Base-by-base conservation (phyloP, 2,888 invertebrate genomes). In the Cenopis cana region DNA sequence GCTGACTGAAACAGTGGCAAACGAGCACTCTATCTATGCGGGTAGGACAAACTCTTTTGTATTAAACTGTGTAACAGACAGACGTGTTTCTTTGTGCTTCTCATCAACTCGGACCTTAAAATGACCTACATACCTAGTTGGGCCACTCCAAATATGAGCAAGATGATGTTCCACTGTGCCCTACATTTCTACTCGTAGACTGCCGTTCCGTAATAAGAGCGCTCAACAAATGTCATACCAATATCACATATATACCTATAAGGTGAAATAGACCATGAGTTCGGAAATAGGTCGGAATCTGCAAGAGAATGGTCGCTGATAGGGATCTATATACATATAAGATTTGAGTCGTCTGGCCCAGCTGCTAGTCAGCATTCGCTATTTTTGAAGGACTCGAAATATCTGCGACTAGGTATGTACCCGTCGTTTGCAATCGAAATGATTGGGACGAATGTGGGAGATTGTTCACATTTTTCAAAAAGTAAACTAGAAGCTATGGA, bases 241-340 rank as follows among this genome's bases (percentile, higher is more conserved):
- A 41, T n/a, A n/a, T n/a, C 46, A 46, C 46, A 46, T n/a, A 14
- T 12, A n/a, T 8, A 12, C 38, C n/a, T n/a, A 38, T 12, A 46
- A 46, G 12, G 46, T 12, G n/a, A 46, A 46, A 46, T 46, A 46
- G 46, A 46, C 46, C n/a, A n/a, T n/a, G n/a, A 10, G 36, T 18
- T 57, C 57, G 59, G 59, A 41, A 59, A 59, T 41, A 9, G 59
- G 59, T 20, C 14, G 38, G 9, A 59, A 59, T 59, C 59, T 38
- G 59, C 38, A 41, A 41, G 20, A 38, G n/a, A 59, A 59, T 59
- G 41, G 20, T 20, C 38, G 14, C 59, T 20, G 38, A 59, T 59
- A 20, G 38, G 38, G 50, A n/a, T 46, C 46, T 46, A n/a, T 24
- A 24, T 12, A 12, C 12, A 20, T 52, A 12, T 12, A 52, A n/a